Evolutionary conservation across 2,113 vertebrate species (phyloP), one percentile per base, ranked within the genome.

Genomic region (Microtus ochrogaster): DNA sequence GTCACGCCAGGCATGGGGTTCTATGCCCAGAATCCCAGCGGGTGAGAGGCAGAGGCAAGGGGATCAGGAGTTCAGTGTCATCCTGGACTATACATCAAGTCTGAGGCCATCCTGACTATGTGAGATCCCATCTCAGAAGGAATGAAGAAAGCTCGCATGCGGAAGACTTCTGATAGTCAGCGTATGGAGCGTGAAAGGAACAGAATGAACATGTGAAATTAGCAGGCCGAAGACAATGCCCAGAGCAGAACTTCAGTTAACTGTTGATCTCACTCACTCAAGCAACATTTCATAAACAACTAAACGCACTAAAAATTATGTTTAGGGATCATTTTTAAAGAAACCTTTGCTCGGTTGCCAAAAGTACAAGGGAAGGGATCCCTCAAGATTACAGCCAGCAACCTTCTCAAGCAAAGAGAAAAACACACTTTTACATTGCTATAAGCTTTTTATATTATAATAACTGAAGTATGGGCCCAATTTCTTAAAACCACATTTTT

Each of bases 301-400:
- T 65, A 90, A 21, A 58, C 76, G 72, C 74, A 77, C 47, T 77
- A 82, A 77, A 91, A 90, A 74, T 85, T 91, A 84, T 86, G 83
- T 93, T 26, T 85, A 30, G 24, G 10, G 77, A 28, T 65, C 16
- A 58, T 24, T 66, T 66, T 88, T 79, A 79, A 86, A 65, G 72
- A 86, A 91, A 82, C 4, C 24, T 82, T 30, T 77, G 52, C 10
- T 49, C 1, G 19, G 14, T 66, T 86, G 74, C 47, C 21, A 77
- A 97, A 66, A 86, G 6, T 78, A 4, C 36, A 92, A 87, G 6
- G 55, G 6, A 91, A 91, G n/a, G 30, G 19, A 70, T 24, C 14
- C 13, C 52, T 52, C 94, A 93, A 61, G 7, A 11, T 52, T 2
- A 92, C 30, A 44, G 55, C 7, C 19, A 89, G 13, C 76, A 86